Conservation (phyloP, 2,797 vertebrate genomes). For the Psittacula echo region DNA sequence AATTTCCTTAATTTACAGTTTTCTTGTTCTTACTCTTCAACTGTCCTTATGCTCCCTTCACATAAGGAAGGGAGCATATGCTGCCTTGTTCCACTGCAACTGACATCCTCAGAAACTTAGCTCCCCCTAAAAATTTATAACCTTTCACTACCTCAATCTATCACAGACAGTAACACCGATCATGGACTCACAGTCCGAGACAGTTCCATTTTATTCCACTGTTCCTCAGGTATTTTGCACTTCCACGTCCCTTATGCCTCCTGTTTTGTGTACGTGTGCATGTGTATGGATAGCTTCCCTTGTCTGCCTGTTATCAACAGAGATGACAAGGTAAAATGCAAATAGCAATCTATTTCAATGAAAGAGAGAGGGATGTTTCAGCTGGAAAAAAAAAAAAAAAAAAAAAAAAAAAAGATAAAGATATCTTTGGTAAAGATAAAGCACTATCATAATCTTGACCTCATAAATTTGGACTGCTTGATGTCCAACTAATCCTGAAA, state of each 20-base stretch:
- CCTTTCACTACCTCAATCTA: not conserved
- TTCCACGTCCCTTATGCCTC: not conserved
- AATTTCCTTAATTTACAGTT: not conserved
- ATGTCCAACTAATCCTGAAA: not conserved
- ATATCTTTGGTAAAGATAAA: not conserved
- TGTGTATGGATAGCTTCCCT: not conserved
- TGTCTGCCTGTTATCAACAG: not conserved
- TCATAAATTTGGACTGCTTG: not conserved
- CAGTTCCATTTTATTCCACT: not conserved
- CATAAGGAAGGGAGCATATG: not conserved
- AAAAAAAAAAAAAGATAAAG: too few species aligned
- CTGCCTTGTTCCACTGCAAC: not conserved
- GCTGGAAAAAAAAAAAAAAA: not conserved
- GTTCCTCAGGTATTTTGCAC: not conserved
- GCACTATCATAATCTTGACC: not conserved
- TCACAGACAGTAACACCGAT: not conserved
- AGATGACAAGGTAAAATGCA: not conserved
- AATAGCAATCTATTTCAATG: not conserved
- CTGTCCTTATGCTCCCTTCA: not conserved
- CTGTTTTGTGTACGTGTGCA: not conserved
- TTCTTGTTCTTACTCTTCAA: not conserved
- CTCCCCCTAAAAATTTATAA: not conserved
- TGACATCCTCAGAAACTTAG: not conserved
- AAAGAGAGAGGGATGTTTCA: not conserved
- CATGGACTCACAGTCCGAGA: fast-evolving